Evolutionary conservation across 2,113 vertebrate species (phyloP).

Genomic region (Condylura cristata): DNA sequence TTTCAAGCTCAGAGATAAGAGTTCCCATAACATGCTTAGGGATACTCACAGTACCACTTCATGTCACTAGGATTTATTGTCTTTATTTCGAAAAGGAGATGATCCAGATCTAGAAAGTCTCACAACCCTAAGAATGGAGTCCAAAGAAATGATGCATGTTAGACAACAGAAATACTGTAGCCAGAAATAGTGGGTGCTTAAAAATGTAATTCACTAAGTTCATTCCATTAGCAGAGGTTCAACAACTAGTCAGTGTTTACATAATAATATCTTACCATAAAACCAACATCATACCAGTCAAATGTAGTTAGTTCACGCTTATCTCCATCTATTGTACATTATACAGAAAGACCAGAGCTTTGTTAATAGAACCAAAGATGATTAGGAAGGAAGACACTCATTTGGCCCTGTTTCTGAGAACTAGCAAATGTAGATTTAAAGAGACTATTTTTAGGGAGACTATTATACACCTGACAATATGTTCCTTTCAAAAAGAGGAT

Average conservation of each 20-base stretch:
- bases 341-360: neutral
- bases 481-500: slow-evolving; percentile 30
- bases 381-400: neutral
- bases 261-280: neutral
- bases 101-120: neutral
- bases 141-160: neutral
- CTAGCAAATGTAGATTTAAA: neutral
- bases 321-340: neutral
- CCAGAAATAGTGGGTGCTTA: neutral
- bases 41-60: neutral
- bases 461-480: neutral
- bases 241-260: neutral
- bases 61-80: neutral
- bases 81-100: neutral
- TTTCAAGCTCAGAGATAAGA: neutral
- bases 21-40: neutral
- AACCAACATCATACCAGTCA: accelerated
- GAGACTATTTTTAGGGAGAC: neutral
- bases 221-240: neutral
- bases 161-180: neutral
- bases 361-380: neutral
- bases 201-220: accelerated
- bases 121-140: neutral
- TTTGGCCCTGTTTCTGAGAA: neutral
- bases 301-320: neutral